Base-by-base conservation (phyloP, 2,888 invertebrate genomes). In the Chironomus riparius region DNA sequence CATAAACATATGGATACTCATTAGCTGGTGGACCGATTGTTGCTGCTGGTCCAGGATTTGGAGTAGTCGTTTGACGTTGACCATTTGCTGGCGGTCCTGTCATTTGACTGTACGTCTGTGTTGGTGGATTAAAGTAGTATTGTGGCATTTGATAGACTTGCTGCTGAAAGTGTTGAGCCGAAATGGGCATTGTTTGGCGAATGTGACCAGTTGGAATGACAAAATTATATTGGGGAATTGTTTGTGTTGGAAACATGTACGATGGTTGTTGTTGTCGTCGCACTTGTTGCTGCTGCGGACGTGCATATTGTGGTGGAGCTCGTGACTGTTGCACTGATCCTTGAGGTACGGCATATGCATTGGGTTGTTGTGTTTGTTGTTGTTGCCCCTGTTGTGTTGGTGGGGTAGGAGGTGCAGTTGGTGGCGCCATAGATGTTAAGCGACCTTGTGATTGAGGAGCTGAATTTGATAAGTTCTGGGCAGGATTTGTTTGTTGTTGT, bases 31-130 rank as follows among this genome's bases (percentile, higher is more conserved):
- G 68, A 38, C 56, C 81, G 82, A 69, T 38, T 38, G 50, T 61
- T 6, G 81, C 79, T 62, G 82, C 78, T 76, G 80, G 82, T 79
- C 78, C 79, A 78, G 83, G 85, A 75, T 86, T 80, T 76, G 85
- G 83, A 71, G 84, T 85, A 62, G 86, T 81, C 15, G 84, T 83
- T 78, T 87, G 79, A 78, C 86, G 86, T 73, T 85, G 84, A 83
- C 85, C 70, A 83, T 80, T 68, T 82, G 77, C 80, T 82, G 85
- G 79, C 82, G 85, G 81, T 85, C 85, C 85, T 81, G 73, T 77
- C 77, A 77, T 77, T 70, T 72, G 48, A 70, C 15, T 38, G 12
- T 72, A 76, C 12, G 28, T 73, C 74, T 65, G 68, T 71, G 69
- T 65, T 10, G 68, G 24, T 48, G 50, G 50, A 56, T 50, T 47